Conservation (phyloP, 2,888 invertebrate species). For the Ophonus ardosiacus region DNA sequence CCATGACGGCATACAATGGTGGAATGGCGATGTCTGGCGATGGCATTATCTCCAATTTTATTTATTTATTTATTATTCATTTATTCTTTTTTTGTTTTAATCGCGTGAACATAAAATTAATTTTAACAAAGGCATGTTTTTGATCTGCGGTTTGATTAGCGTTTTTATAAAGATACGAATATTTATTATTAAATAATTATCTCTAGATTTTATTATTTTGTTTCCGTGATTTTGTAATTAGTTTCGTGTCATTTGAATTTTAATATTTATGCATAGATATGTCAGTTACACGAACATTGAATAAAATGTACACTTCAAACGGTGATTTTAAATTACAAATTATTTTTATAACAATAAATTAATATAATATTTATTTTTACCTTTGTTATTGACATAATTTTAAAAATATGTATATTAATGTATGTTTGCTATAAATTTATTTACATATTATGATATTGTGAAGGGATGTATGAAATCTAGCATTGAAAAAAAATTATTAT, state of each 20-base stretch:
- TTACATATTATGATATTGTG: too few species aligned
- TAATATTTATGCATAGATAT: not conserved
- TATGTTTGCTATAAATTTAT: too few species aligned
- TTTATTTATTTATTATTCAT: slow-evolving; percentile 48
- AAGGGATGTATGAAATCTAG: too few species aligned
- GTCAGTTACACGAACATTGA: not conserved
- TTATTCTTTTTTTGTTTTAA: slow-evolving; percentile 47
- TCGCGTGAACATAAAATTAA: slow-evolving; percentile 42
- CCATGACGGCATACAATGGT: slow-evolving; percentile 33
- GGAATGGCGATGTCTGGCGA: slow-evolving; percentile 9
- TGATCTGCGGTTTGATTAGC: slow-evolving; percentile 28
- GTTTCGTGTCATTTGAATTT: not conserved
- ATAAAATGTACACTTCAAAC: not conserved
- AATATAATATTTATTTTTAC: not conserved
- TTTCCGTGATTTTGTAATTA: not conserved
- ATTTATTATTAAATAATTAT: slow-evolving; percentile 45
- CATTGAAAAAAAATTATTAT: too few species aligned
- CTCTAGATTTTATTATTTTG: not conserved
- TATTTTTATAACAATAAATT: not conserved
- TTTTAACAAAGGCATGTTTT: slow-evolving; percentile 39
- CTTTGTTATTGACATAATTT: not conserved
- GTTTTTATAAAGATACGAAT: not conserved
- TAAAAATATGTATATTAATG: too few species aligned
- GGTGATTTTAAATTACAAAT: not conserved
- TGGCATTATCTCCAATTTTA: slow-evolving; percentile 45